A percentile compares a stretch with the other conserved stretches of the same genome.
phyloP scores from a whole-genome alignment of 2,888 invertebrate genomes.

The Metallyticus violacea region DNA sequence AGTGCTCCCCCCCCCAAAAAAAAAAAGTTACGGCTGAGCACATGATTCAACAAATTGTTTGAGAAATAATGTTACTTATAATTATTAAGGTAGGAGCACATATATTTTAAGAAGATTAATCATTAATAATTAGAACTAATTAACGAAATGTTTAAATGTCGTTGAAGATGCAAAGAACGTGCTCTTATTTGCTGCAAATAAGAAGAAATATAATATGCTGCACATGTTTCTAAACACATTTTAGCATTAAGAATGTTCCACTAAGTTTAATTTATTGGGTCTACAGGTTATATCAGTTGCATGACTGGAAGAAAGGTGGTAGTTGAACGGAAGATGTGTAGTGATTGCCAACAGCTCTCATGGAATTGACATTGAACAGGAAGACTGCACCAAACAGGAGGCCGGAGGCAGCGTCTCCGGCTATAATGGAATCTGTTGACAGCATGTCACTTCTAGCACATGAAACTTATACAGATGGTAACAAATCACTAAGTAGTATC shows the following conservation, averaged over 20 bases:
- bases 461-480: conserved; percentile 4
- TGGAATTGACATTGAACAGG: conserved; percentile 2
- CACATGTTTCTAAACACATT: too few relatives aligned
- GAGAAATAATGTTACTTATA: too few relatives aligned
- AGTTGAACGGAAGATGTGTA: background rate
- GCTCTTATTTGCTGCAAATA: too few relatives aligned
- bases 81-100: too few relatives aligned
- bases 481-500: conserved; percentile 26
- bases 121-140: too few relatives aligned
- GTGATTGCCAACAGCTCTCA: background rate
- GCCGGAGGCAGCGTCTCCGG: conserved; percentile 24
- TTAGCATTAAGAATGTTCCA: too few relatives aligned
- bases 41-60: background rate
- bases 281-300: background rate
- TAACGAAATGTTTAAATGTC: too few relatives aligned
- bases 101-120: too few relatives aligned
- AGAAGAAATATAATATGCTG: too few relatives aligned
- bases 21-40: background rate
- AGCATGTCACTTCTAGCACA: conserved; percentile 35
- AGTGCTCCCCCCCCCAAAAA: background rate
- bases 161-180: too few relatives aligned
- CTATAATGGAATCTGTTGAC: conserved; percentile 44
- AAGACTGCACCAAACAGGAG: background rate
- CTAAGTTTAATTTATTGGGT: too few relatives aligned
- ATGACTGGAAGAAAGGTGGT: background rate